Percentiles rank a stretch among this genome's conserved stretches.
These are phyloP conservation scores for Ichneumoninae sp. DNA, from an alignment of 2,888 invertebrate species.

Conservation along the genomic window DNA sequence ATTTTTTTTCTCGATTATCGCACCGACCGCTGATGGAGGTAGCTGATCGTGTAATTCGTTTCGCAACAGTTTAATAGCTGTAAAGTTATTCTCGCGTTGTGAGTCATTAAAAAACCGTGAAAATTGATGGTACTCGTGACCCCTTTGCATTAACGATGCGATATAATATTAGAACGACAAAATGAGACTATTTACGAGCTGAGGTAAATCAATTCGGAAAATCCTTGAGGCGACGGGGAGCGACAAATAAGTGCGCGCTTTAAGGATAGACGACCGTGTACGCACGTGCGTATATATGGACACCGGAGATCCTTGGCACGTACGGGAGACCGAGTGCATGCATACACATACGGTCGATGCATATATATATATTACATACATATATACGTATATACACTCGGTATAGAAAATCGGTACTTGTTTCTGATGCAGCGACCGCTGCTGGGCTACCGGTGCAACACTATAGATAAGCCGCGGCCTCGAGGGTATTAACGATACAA, in stretches of 20 bases:
- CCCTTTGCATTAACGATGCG: conserved; percentile 6
- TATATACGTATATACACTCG: neutral
- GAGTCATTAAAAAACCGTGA: conserved; percentile 1
- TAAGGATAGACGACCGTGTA: conserved; percentile 61
- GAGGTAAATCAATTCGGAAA: conserved; percentile 66
- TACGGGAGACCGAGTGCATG: conserved; percentile 28
- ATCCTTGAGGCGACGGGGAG: conserved; percentile 68
- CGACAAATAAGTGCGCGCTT: conserved; percentile 70
- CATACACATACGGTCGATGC: conserved; percentile 19
- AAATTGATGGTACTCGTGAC: conserved; percentile 14
- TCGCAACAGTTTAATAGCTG: neutral
- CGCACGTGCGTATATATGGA: conserved; percentile 66
- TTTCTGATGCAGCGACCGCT: conserved; percentile 39
- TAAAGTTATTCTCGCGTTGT: neutral
- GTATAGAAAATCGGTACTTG: conserved; percentile 44
- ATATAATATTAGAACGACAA: conserved; percentile 27
- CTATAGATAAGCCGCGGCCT: conserved; percentile 61
- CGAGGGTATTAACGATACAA: conserved; percentile 53
- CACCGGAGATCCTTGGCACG: conserved; percentile 76
- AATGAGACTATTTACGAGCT: conserved; percentile 44
- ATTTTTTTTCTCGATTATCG: neutral
- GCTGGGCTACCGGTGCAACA: conserved; percentile 40
- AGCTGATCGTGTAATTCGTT: neutral
- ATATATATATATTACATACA: neutral
- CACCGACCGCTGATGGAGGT: neutral